phyloP scores from a whole-genome alignment of 2,797 vertebrate genomes.

The Nyctalus aviator region DNA sequence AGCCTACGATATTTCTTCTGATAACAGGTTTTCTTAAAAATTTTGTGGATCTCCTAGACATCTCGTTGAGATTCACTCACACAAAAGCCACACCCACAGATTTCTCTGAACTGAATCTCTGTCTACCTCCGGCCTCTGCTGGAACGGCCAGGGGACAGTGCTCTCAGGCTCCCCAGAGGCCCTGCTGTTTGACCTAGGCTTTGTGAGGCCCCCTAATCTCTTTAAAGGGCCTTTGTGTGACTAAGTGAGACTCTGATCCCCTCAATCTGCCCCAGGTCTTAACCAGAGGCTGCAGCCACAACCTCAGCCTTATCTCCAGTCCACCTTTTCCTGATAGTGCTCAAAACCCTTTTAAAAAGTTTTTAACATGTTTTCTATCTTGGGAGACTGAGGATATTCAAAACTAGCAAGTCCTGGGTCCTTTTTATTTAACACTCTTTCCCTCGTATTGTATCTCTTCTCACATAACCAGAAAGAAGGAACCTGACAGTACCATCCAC shows the following conservation, averaged over 20 bases:
- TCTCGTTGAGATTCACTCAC: neutral
- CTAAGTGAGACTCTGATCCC: neutral
- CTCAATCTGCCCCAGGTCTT: neutral
- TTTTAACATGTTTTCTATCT: conserved; percentile 3
- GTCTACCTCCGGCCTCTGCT: neutral
- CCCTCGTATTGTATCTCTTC: neutral
- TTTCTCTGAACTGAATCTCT: neutral
- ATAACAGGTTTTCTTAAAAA: neutral
- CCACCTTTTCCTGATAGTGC: neutral
- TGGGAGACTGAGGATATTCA: neutral
- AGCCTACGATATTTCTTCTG: neutral
- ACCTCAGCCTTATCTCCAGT: neutral
- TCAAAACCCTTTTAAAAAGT: neutral
- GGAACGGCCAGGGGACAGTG: neutral
- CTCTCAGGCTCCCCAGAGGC: neutral
- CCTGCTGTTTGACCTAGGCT: neutral
- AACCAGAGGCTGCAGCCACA: neutral
- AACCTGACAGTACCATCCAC: neutral
- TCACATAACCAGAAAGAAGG: neutral
- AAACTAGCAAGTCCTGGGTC: neutral
- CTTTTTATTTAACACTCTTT: neutral
- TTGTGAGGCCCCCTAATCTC: neutral
- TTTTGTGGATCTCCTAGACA: neutral
- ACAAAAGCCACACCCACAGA: neutral
- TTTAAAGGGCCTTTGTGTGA: neutral